A percentile compares a stretch with the other conserved stretches of the same genome.
These are phyloP conservation scores for Lepus timidus DNA, from an alignment of 2,113 vertebrate genomes.

Conservation along the genomic window DNA sequence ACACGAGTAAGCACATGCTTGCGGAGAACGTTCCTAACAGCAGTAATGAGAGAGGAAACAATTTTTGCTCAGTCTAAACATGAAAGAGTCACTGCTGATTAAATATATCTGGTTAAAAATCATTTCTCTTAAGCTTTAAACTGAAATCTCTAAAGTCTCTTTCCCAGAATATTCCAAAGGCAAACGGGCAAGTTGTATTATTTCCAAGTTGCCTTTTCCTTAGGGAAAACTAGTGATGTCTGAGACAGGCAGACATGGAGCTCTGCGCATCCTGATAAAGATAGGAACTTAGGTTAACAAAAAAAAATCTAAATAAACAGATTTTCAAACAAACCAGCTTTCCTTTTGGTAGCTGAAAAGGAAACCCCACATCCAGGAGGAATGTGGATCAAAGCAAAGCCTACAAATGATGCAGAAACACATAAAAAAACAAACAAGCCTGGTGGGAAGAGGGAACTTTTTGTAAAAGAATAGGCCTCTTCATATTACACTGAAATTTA, in stretches of 20 bases:
- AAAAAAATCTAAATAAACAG: slow-evolving; percentile 89
- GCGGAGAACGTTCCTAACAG: slow-evolving; percentile 61
- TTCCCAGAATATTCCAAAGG: slow-evolving; percentile 70
- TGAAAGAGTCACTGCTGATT: slow-evolving; percentile 57
- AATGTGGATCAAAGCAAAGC: slow-evolving; percentile 91
- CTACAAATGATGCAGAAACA: slow-evolving; percentile 92
- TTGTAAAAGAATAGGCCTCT: slow-evolving; percentile 90
- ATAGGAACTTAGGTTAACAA: slow-evolving; percentile 85
- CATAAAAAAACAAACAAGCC: slow-evolving; percentile 92
- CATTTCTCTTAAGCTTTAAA: slow-evolving; percentile 71
- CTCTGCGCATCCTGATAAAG: slow-evolving; percentile 85
- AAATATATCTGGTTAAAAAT: slow-evolving; percentile 69
- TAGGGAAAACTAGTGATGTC: slow-evolving; percentile 80
- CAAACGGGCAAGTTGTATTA: slow-evolving; percentile 61
- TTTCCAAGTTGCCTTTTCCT: slow-evolving; percentile 83
- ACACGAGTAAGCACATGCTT: background rate
- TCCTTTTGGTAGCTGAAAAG: slow-evolving; percentile 90
- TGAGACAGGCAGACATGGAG: slow-evolving; percentile 78
- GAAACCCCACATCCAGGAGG: slow-evolving; percentile 90
- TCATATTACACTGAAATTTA: slow-evolving; percentile 89
- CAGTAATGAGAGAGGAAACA: slow-evolving; percentile 62
- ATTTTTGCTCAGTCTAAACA: slow-evolving; percentile 50
- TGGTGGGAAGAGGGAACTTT: slow-evolving; percentile 89
- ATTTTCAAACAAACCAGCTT: slow-evolving; percentile 90
- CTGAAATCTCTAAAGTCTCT: slow-evolving; percentile 52